These are phyloP conservation scores for Leucopsar rothschildi DNA, from an alignment of 2,113 vertebrate genomes.

Conservation along the genomic window DNA sequence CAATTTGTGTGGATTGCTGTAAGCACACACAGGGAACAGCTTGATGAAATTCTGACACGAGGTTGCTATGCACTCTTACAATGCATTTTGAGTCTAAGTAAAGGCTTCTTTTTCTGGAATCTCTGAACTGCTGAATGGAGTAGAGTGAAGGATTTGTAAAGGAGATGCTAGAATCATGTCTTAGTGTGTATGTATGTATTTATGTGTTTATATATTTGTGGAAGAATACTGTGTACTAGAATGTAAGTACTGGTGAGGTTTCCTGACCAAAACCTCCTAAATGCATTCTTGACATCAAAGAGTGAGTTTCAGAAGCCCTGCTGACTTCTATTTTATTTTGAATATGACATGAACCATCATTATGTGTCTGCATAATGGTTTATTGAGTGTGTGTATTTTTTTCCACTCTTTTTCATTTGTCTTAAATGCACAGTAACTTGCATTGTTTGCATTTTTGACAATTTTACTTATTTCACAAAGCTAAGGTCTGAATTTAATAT, in stretches of 20 bases:
- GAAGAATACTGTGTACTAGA: background rate
- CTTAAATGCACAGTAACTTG: background rate
- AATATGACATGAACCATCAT: background rate
- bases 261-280: background rate
- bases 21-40: background rate
- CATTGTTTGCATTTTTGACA: background rate
- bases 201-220: background rate
- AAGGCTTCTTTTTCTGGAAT: background rate
- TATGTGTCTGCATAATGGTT: background rate
- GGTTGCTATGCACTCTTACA: background rate
- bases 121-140: background rate
- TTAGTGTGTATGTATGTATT: accelerated
- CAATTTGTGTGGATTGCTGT: background rate
- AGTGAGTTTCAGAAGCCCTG: background rate
- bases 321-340: background rate
- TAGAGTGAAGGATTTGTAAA: background rate
- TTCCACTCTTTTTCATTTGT: background rate
- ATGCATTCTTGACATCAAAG: background rate
- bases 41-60: background rate
- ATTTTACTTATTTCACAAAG: background rate
- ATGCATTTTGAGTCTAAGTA: background rate
- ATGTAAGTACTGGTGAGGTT: background rate
- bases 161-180: background rate
- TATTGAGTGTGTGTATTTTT: background rate
- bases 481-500: background rate